Conservation (phyloP, 2,113 vertebrate species). For the Bostrychus sinensis region DNA sequence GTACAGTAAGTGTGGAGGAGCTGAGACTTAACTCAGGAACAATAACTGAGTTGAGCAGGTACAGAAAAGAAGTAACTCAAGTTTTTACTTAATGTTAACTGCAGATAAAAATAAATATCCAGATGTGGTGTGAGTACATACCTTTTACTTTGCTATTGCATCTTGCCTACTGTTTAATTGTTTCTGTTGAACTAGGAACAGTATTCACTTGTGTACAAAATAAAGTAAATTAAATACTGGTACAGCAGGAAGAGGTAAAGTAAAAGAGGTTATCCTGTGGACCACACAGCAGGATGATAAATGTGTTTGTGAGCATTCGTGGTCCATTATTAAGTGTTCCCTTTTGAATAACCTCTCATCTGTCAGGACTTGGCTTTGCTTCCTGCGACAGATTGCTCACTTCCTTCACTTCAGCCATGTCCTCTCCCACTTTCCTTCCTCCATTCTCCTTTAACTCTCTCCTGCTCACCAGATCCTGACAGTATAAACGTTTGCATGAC, state of each 20-base stretch:
- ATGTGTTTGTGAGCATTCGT: conserved; percentile 32
- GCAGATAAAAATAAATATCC: conserved; percentile 8
- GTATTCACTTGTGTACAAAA: conserved; percentile 5
- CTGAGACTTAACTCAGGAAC: conserved; percentile 7
- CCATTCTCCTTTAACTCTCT: conserved; percentile 35
- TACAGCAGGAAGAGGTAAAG: conserved; percentile 12
- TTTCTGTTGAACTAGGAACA: neutral
- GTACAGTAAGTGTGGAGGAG: neutral
- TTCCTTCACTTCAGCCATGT: conserved; percentile 52
- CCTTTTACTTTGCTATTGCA: neutral
- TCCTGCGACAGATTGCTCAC: conserved; percentile 18
- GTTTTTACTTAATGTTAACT: conserved; percentile 1
- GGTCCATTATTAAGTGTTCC: conserved; percentile 49
- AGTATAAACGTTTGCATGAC: conserved; percentile 69
- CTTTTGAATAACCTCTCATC: conserved; percentile 45
- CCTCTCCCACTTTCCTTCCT: conserved; percentile 59
- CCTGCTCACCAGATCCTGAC: conserved; percentile 27
- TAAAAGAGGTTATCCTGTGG: conserved; percentile 10
- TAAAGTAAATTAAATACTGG: conserved; percentile 1
- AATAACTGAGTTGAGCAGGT: neutral
- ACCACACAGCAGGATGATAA: conserved; percentile 22
- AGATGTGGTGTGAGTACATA: neutral
- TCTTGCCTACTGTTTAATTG: neutral
- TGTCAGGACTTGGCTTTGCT: neutral
- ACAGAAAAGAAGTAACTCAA: conserved; percentile 3